These are phyloP conservation scores for Parnassius mnemosyne DNA, from an alignment of 2,888 invertebrate species.

Conservation along the genomic window DNA sequence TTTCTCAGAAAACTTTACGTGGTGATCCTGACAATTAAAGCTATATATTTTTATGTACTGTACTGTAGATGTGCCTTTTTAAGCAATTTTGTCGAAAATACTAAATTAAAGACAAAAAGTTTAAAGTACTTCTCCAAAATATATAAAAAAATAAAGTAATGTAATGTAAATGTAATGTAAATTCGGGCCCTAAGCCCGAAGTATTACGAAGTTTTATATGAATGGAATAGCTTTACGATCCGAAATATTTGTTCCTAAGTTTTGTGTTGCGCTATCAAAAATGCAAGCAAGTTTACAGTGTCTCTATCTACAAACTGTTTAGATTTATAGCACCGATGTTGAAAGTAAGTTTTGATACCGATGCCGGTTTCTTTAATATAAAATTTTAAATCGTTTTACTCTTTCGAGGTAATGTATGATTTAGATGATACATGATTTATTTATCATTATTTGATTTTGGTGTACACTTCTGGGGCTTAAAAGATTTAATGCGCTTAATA, in stretches of 20 bases:
- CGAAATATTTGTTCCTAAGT: not conserved
- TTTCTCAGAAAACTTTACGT: no score
- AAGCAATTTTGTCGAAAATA: no score
- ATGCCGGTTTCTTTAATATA: slow-evolving; percentile 2
- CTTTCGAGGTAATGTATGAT: not conserved
- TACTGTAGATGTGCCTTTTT: no score
- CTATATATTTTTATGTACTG: no score
- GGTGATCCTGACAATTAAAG: no score
- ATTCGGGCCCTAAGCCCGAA: not conserved
- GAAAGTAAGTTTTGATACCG: not conserved
- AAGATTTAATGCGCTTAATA: not conserved
- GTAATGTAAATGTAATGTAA: not conserved
- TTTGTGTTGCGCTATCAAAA: not conserved
- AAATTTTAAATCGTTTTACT: slow-evolving; percentile 5
- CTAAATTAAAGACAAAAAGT: no score
- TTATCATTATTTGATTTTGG: not conserved
- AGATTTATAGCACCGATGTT: not conserved
- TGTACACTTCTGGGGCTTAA: not conserved
- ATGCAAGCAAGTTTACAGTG: not conserved
- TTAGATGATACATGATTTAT: slow-evolving; percentile 3
- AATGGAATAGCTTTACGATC: not conserved
- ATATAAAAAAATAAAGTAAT: not conserved
- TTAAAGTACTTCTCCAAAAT: no score
- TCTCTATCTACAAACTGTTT: not conserved
- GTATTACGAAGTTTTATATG: not conserved